phyloP scores from a whole-genome alignment of 2,113 vertebrate species.

The Gila orcuttii region DNA sequence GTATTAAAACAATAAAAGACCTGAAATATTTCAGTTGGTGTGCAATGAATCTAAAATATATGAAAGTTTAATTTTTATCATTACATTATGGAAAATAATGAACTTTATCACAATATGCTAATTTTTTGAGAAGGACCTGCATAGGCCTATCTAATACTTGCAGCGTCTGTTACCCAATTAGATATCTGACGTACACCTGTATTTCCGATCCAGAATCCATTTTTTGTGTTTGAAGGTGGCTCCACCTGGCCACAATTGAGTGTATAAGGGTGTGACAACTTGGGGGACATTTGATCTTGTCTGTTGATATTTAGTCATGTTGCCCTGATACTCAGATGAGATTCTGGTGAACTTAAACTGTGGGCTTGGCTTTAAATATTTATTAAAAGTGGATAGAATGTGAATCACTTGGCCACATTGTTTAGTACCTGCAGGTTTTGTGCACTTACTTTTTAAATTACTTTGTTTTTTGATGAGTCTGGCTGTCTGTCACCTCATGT shows the following conservation, averaged over 20 bases:
- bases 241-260: conserved; percentile 25
- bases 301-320: conserved; percentile 71
- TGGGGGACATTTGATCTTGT: conserved; percentile 69
- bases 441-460: conserved; percentile 18
- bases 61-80: too few species aligned
- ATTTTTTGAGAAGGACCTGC: too few species aligned
- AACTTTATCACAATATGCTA: too few species aligned
- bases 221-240: conserved; percentile 9
- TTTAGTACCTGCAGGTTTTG: background rate
- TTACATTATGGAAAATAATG: too few species aligned
- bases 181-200: background rate
- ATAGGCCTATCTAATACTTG: background rate
- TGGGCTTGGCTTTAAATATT: conserved; percentile 67
- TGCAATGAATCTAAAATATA: too few species aligned
- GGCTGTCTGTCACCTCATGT: background rate
- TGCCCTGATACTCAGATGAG: conserved; percentile 70
- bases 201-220: background rate
- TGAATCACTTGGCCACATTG: conserved; percentile 12
- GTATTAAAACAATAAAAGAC: too few species aligned
- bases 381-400: conserved; percentile 63
- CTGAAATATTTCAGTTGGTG: too few species aligned
- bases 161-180: background rate
- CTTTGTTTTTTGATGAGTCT: conserved; percentile 14
- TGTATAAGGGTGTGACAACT: conserved; percentile 55
- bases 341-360: conserved; percentile 67